Evolutionary conservation across 2,888 invertebrate species (phyloP).

Genomic region (Drosophila pseudotalamancana): DNA sequence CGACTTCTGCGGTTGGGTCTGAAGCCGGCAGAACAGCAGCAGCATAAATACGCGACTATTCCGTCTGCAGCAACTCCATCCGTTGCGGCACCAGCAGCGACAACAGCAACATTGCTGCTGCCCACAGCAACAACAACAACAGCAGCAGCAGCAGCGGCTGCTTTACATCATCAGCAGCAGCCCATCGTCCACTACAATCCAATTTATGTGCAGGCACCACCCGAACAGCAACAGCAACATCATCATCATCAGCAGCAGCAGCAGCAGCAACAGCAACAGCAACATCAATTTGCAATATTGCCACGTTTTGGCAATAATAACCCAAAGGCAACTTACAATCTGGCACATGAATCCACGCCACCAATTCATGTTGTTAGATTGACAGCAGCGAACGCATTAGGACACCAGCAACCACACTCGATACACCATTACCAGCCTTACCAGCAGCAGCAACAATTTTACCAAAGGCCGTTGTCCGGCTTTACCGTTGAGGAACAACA

Average conservation of each 20-base stretch:
- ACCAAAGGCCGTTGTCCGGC: conserved; percentile 28
- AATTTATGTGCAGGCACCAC: conserved; percentile 70
- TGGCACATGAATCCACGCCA: conserved; percentile 65
- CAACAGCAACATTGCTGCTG: conserved; percentile 39
- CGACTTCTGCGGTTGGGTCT: conserved; percentile 43
- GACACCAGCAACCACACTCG: conserved; percentile 48
- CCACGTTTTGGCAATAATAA: conserved; percentile 74
- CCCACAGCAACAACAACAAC: conserved; percentile 43
- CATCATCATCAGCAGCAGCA: conserved; percentile 34
- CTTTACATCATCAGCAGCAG: conserved; percentile 42
- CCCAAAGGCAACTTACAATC: conserved; percentile 66
- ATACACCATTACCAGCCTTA: conserved; percentile 60
- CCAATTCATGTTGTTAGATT: conserved; percentile 72
- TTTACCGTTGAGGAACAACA: too few species aligned
- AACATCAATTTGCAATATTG: conserved; percentile 73
- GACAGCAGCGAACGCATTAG: conserved; percentile 64
- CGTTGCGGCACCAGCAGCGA: conserved; percentile 39
- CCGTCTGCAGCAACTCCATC: conserved; percentile 29
- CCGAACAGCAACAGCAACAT: conserved; percentile 61
- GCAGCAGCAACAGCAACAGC: conserved; percentile 44
- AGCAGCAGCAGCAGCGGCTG: conserved; percentile 42
- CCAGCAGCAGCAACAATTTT: conserved; percentile 25
- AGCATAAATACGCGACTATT: conserved; percentile 39
- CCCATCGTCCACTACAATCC: conserved; percentile 79
- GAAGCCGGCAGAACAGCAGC: conserved; percentile 51